Evolutionary conservation across 2,797 vertebrate species (phyloP).

Genomic region (Premnoplex brunnescens): DNA sequence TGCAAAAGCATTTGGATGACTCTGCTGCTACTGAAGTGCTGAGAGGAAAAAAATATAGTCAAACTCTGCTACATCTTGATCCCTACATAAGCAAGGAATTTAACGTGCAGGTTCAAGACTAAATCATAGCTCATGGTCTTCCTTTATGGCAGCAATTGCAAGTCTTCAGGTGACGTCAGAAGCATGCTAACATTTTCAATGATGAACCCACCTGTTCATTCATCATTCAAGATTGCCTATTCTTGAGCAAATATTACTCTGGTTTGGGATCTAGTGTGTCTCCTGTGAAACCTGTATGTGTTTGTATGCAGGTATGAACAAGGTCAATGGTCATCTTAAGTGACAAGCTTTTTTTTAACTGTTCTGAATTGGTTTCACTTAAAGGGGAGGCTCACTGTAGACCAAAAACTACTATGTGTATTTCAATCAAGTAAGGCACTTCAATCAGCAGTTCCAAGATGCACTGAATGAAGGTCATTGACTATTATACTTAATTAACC

Average conservation of each 20-base stretch:
- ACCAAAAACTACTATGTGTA: neutral
- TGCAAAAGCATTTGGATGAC: neutral
- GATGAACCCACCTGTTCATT: neutral
- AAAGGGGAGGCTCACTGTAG: neutral
- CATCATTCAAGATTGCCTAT: neutral
- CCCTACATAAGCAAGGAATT: neutral
- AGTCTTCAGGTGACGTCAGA: neutral
- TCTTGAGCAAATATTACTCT: neutral
- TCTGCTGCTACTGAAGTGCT: neutral
- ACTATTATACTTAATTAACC: neutral
- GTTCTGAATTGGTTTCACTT: neutral
- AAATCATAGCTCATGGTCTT: neutral
- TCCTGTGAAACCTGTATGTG: neutral
- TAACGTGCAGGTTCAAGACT: neutral
- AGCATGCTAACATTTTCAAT: neutral
- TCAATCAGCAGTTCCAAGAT: neutral
- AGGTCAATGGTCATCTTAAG: neutral
- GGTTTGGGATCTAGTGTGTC: neutral
- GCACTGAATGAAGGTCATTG: neutral
- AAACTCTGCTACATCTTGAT: neutral
- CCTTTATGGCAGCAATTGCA: neutral
- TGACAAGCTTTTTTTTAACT: neutral
- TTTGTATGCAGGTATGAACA: neutral
- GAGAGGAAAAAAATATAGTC: neutral
- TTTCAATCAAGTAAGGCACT: neutral